Base-by-base conservation (phyloP, 1,140 invertebrate species). In the Bicyclus anynana region DNA sequence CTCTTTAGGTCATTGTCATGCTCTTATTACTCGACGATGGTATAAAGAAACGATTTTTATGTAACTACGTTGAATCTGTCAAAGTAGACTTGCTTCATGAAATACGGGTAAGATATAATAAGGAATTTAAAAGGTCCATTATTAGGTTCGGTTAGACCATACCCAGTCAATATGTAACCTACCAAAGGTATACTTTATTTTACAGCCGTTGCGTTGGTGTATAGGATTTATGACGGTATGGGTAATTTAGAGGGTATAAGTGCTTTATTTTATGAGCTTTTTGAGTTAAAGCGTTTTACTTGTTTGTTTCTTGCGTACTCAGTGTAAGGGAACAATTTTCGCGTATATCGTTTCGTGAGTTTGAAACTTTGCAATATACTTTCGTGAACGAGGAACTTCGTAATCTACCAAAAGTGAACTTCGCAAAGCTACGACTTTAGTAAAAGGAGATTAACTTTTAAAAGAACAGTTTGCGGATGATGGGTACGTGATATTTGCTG, bases 211-310 rank as follows among this genome's bases (percentile, higher is more conserved):
- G 40, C 53, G 59, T 60, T 51, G 33, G 38, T 35, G 35, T 66
- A 55, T 42, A 58, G 29, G 58, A 66, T 66, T 66, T 66, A 66
- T 66, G 53, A 53, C 18, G 64, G 59, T 66, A 59, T 53, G 48
- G 59, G 56, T 52, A 66, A 66, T 66, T 62, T 62, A 55, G 55
- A 56, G 53, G 59, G 59, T 55, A 66, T 66, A 62, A 66, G 55
- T 62, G 52, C 59, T 66, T 62, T 62, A 62, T 66, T 66, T 66
- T 65, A 65, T 61, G 58, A 61, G 29, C 46, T 49, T 57, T 65
- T 60, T 61, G 57, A 65, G 62, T 65, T 61, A 62, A 62, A 59
- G 59, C 55, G 44, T 52, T 66, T 66, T 52, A 51, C 55, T 59
- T 59, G 54, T 59, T 61, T 65, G 52, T 51, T 40, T 59, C 52